Conservation (phyloP, 2,797 vertebrate species). For the Pampus argenteus region DNA sequence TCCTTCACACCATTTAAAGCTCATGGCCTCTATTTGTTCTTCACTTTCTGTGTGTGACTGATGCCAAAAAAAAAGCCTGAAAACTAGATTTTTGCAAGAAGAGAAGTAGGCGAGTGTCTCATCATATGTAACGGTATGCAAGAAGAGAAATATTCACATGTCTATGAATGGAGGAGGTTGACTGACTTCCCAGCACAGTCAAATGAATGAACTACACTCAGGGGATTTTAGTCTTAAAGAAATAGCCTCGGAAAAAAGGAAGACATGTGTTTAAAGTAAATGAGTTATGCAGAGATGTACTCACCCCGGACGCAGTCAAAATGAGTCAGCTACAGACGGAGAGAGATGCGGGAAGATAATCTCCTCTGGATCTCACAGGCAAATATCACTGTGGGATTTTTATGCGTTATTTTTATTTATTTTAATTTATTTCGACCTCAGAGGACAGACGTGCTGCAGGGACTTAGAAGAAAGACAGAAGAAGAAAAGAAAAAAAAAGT, state of each 20-base stretch:
- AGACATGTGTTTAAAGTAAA: not conserved
- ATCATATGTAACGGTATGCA: conserved; percentile 54
- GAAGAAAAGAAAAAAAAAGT: conserved; percentile 20
- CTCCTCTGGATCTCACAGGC: conserved; percentile 36
- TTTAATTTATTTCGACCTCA: not conserved
- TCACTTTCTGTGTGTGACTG: not conserved
- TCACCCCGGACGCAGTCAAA: conserved; percentile 69
- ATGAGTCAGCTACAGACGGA: conserved; percentile 62
- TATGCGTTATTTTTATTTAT: too few species aligned
- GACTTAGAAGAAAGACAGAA: too few species aligned
- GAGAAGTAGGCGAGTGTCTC: conserved; percentile 25
- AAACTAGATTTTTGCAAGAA: conserved; percentile 15
- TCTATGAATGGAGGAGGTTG: conserved; percentile 40
- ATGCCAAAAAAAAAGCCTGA: not conserved
- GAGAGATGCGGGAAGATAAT: conserved; percentile 54
- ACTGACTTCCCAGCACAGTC: conserved; percentile 16
- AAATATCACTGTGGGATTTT: conserved; percentile 28
- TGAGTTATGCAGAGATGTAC: conserved; percentile 40
- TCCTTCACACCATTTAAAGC: too few species aligned
- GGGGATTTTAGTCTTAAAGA: conserved; percentile 1
- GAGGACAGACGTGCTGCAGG: conserved; percentile 19
- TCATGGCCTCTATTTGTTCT: not conserved
- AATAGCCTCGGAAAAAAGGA: not conserved
- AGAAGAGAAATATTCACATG: conserved; percentile 1
- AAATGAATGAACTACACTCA: conserved; percentile 15